Evolutionary conservation across 2,888 invertebrate genomes (phyloP).

Genomic region (Drosophila yooni): DNA sequence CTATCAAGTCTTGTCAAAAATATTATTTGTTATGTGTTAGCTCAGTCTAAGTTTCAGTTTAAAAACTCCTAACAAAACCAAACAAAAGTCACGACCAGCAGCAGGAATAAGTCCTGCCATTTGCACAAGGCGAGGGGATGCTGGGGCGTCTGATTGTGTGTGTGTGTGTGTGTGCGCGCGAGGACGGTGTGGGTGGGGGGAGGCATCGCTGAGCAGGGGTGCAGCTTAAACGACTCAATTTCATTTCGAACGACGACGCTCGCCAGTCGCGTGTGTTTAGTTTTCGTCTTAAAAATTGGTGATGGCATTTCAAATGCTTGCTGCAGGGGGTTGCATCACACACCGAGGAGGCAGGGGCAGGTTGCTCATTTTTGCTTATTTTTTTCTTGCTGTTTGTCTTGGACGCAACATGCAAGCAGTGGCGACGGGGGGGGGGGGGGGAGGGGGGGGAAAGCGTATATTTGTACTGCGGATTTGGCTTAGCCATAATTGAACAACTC

Average conservation of each 20-base stretch:
- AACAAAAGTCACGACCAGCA: slow-evolving; percentile 3
- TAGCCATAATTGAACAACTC: slow-evolving; percentile 80
- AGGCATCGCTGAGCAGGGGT: not conserved
- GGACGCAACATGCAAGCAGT: not conserved
- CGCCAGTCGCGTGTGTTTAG: slow-evolving; percentile 64
- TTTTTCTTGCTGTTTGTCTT: slow-evolving; percentile 12
- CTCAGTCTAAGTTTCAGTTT: not conserved
- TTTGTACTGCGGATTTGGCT: slow-evolving; percentile 81
- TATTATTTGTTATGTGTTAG: not conserved
- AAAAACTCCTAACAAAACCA: not conserved
- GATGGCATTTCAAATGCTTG: slow-evolving; percentile 38
- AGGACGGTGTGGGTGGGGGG: not conserved
- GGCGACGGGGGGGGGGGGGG: no score
- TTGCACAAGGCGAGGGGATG: slow-evolving; percentile 5
- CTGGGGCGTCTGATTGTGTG: not conserved
- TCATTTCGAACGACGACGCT: slow-evolving; percentile 52
- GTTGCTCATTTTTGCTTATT: slow-evolving; percentile 36
- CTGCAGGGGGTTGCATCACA: slow-evolving; percentile 15
- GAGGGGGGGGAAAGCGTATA: slow-evolving; percentile 16
- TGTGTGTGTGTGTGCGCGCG: not conserved
- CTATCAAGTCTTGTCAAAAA: not conserved
- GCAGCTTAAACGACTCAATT: slow-evolving; percentile 65
- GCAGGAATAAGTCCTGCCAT: not conserved
- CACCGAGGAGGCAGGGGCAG: not conserved
- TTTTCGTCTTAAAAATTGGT: slow-evolving; percentile 65